Base-by-base conservation (phyloP, 2,888 invertebrate genomes). In the Cosmia pyralina region DNA sequence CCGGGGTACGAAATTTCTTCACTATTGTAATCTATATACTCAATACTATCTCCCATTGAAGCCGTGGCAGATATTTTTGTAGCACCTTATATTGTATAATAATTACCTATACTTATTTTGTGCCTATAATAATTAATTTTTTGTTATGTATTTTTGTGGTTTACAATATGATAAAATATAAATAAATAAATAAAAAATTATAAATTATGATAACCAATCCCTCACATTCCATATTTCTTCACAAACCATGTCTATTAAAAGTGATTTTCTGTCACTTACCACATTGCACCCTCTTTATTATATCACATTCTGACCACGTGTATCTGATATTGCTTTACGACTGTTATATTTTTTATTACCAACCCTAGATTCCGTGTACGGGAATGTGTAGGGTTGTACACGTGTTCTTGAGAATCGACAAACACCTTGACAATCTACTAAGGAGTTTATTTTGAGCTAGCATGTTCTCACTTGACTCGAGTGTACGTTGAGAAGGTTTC, bases 271-370 rank as follows among this genome's bases (percentile, higher is more conserved):
- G 75, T 79, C 69, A 79, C 83, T 74, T 69, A 69, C 80, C 79
- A 59, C 41, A 66, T 17, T 22, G 52, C 67, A 59, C 50, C 58
- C 75, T 62, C 44, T 57, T 55, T 60, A 70, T 46, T 59, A 64
- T 69, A 72, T 57, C 8, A 75, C 73, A 90, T 89, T 90, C 89
- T 75, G 77, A 67, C 84, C 90, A 88, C 90, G 90, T 87, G 81
- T 83, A 59, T 79, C 82, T 79, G 85, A 82, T 90, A 89, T 89
- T 85, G 83, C 87, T 90, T 88, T 90, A 88, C 83, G 90, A 84
- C 88, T 82, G 83, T 84, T 87, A 88, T 88, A 88, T 89, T 88
- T 89, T 90, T 91, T 90, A 89, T 83, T 88, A 83, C 85, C 83
- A 78, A 60, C 80, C 82, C 87, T 75, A 70, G 80, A 69, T 78